Base-by-base conservation (phyloP, 2,888 invertebrate species). In the Thelaira solivaga region DNA sequence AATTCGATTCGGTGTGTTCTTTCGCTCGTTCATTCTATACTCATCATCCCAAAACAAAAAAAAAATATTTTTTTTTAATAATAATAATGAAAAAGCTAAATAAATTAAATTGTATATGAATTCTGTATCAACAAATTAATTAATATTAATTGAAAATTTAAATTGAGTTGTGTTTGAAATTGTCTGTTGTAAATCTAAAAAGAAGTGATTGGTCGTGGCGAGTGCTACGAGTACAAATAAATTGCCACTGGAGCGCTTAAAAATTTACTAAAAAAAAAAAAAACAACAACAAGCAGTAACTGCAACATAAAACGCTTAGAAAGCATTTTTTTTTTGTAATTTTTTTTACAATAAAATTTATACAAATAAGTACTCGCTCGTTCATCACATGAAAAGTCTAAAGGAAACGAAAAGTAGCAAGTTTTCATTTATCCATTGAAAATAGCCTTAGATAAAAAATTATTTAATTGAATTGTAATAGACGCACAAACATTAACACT, bases 131-230 rank as follows among this genome's bases (percentile, higher is more conserved):
- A 39, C 31, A 47, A 51, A 39, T 74, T 51, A 74, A 78, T 78
- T 74, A 41, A 78, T 69, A 78, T 61, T 47, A 78, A 78, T 78
- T 78, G 45, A 69, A 64, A 31, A 36, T 3, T 26, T 6, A 49
- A 67, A 61, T 34, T 55, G 18, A 55, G 29, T 61, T 57, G 62
- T n/a, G n/a, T 39, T 36, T 55, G 31, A 24, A 62, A 34, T 72
- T 67, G 16, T 20, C 43, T 41, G 24, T 39, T 53, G 22, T 64
- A 13, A 41, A 69, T 1, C 53, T 13, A 36, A 45, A 55, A 3
- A 39, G 11, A 34, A n/a, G 7, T 31, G 59, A 45, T 10, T 41
- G 11, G 10, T 43, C 13, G 34, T 34, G 51, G 11, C 26, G n/a
- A 5, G 13, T 26, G 31, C 51, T 59, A 22, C 3, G 55, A 45